Conservation (phyloP, 1,140 invertebrate genomes). For the Capitella teleta region DNA sequence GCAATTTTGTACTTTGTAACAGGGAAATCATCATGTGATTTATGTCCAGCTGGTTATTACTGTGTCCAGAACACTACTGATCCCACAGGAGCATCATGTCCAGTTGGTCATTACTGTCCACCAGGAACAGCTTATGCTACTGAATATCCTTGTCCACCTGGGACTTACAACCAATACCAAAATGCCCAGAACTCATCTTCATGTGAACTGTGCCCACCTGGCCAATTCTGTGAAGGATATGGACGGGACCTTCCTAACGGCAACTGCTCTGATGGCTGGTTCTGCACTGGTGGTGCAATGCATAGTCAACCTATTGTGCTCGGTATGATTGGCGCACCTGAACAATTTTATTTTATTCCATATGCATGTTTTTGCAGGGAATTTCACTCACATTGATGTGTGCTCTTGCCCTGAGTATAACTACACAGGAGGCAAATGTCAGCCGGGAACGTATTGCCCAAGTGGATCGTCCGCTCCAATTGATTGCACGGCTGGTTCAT, state of each 20-base stretch:
- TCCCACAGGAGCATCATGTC: slow-evolving; percentile 1
- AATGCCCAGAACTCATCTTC: slow-evolving; percentile 15
- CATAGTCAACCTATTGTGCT: slow-evolving; percentile 20
- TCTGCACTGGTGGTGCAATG: slow-evolving; percentile 29
- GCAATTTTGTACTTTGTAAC: background rate
- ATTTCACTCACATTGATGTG: slow-evolving; percentile 27
- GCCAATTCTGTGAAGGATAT: slow-evolving; percentile 22
- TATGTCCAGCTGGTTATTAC: slow-evolving; percentile 26
- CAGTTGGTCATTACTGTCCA: slow-evolving; percentile 6
- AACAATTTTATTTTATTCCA: background rate
- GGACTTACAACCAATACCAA: slow-evolving; percentile 26
- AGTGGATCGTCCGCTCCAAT: slow-evolving; percentile 23
- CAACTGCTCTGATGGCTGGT: slow-evolving; percentile 32
- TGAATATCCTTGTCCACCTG: slow-evolving; percentile 24
- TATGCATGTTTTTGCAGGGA: slow-evolving; percentile 9
- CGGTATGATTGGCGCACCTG: no score
- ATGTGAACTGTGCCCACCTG: slow-evolving; percentile 27
- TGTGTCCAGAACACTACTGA: slow-evolving; percentile 27
- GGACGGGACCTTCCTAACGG: slow-evolving; percentile 20
- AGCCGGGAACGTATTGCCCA: slow-evolving; percentile 34
- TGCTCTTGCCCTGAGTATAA: slow-evolving; percentile 29
- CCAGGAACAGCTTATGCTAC: slow-evolving; percentile 21
- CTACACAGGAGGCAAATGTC: slow-evolving; percentile 32
- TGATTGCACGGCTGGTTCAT: slow-evolving; percentile 25
- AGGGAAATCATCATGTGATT: slow-evolving; percentile 18